Percentiles rank a stretch among this genome's conserved stretches.
These are phyloP conservation scores for Brachionus asplanchnoidis DNA, from an alignment of 1,140 invertebrate species.

Conservation along the genomic window DNA sequence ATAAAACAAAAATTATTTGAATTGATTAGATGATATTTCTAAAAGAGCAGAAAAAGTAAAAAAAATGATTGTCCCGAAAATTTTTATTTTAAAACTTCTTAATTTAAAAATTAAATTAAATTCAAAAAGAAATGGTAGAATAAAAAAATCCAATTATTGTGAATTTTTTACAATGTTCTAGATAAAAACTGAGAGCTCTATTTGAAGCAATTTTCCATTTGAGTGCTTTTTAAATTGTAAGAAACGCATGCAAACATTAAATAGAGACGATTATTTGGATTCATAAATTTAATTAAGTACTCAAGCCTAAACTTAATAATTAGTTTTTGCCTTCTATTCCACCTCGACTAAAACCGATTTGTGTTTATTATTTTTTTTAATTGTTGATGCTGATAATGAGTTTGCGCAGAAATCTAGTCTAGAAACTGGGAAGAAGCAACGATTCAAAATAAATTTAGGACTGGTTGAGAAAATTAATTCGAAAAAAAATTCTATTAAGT, in stretches of 20 bases:
- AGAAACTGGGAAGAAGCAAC: background rate
- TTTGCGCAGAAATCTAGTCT: background rate
- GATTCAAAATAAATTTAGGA: background rate
- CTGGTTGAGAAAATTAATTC: background rate
- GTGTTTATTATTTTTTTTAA: background rate
- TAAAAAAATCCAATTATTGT: background rate
- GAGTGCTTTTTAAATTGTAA: background rate
- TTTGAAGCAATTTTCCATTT: background rate
- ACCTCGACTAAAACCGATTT: background rate
- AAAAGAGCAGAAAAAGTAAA: background rate
- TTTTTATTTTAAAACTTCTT: too few relatives aligned
- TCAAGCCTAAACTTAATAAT: background rate
- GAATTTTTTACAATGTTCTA: background rate
- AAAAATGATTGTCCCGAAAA: too few relatives aligned
- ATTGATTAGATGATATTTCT: background rate
- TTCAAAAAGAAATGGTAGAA: background rate
- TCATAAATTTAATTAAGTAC: background rate
- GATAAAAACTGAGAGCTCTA: background rate
- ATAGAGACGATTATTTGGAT: background rate
- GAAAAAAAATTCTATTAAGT: background rate
- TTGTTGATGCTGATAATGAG: conserved; percentile 1
- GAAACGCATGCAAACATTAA: background rate
- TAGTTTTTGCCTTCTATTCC: background rate
- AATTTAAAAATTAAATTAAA: background rate
- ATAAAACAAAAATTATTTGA: background rate